phyloP scores from a whole-genome alignment of 1,140 invertebrate genomes.

The Ostrea denselamellosa region DNA sequence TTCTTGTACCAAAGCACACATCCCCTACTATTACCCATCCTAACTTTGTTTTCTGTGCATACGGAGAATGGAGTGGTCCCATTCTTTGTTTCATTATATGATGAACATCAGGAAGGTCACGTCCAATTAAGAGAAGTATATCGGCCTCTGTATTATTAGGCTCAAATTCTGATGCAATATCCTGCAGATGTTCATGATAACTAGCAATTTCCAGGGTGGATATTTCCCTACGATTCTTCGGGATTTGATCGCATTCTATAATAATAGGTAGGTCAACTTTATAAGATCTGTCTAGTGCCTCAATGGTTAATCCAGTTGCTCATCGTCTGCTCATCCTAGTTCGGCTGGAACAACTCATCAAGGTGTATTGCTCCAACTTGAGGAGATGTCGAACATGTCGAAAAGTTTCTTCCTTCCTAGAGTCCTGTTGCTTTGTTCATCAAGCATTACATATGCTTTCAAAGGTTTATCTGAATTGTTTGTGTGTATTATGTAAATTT shows the following conservation, averaged over 20 bases:
- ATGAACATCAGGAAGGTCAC: conserved; percentile 42
- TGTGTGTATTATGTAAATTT: neutral
- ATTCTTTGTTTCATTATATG: conserved; percentile 35
- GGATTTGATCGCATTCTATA: conserved; percentile 42
- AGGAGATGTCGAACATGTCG: neutral
- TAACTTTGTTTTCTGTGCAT: conserved; percentile 39
- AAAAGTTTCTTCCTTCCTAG: neutral
- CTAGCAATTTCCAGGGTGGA: conserved; percentile 33
- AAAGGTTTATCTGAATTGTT: neutral
- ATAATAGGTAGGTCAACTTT: conserved; percentile 16
- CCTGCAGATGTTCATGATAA: neutral
- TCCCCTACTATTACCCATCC: conserved; percentile 50
- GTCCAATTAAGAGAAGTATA: conserved; percentile 33
- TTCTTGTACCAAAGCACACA: neutral
- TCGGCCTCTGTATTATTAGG: neutral
- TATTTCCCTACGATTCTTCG: conserved; percentile 8
- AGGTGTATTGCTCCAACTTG: neutral
- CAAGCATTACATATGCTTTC: conserved; percentile 21
- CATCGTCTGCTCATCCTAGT: neutral
- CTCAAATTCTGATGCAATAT: neutral
- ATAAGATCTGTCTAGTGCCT: neutral
- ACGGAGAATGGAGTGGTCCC: neutral
- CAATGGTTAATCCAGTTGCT: neutral
- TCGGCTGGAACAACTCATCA: conserved; percentile 13
- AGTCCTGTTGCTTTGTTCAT: conserved; percentile 44